phyloP scores from a whole-genome alignment of 2,888 invertebrate species.

The Caenorhabditis zanzibari region DNA sequence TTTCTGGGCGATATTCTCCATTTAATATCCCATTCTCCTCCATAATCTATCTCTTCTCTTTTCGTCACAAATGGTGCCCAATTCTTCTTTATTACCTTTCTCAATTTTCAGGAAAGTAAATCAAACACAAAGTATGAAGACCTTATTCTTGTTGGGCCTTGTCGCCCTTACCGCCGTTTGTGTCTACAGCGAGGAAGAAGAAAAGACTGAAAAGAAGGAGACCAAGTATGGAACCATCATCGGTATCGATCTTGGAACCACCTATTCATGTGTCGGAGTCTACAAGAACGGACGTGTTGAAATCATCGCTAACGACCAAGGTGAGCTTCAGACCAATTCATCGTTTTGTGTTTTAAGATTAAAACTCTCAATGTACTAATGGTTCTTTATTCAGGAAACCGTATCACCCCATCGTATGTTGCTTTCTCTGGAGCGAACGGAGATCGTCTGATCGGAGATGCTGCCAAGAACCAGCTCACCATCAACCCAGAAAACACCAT shows the following conservation, averaged over 20 bases:
- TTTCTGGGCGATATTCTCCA: background rate
- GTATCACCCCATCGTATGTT: conserved; percentile 83
- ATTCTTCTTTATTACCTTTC: conserved; percentile 12
- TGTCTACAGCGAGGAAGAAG: conserved; percentile 75
- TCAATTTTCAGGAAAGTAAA: conserved; percentile 42
- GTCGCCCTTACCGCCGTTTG: conserved; percentile 74
- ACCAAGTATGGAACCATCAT: conserved; percentile 83
- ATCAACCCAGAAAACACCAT: conserved; percentile 99
- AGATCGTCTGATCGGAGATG: conserved; percentile 89
- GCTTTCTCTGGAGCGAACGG: conserved; percentile 82
- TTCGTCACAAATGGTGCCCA: background rate
- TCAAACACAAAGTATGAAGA: conserved; percentile 76
- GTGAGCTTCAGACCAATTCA: conserved; percentile 74
- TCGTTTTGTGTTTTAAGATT: too few species aligned
- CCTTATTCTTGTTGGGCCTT: conserved; percentile 75
- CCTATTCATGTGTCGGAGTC: conserved; percentile 84
- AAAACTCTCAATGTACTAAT: too few species aligned
- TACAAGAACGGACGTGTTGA: conserved; percentile 85
- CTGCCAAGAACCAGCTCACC: conserved; percentile 98
- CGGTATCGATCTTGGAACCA: conserved; percentile 84
- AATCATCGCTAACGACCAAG: conserved; percentile 83
- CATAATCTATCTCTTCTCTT: conserved; percentile 1
- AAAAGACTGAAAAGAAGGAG: conserved; percentile 70
- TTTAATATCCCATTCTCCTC: conserved; percentile 23
- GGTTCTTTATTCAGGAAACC: conserved; percentile 78